phyloP scores from a whole-genome alignment of 2,888 invertebrate genomes.

The Dicyrtomina minuta region DNA sequence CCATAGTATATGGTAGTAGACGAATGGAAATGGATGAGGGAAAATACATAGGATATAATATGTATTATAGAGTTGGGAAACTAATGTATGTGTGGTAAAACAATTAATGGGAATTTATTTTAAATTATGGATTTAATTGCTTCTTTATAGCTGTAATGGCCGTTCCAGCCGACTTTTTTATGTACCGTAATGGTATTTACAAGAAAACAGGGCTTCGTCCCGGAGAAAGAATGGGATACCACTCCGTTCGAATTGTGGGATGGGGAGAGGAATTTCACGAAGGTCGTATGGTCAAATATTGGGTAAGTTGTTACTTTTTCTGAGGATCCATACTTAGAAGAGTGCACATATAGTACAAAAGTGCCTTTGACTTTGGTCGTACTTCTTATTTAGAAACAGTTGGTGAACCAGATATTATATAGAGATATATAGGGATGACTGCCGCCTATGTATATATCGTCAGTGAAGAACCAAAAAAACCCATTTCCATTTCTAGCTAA shows the following conservation, averaged over 20 bases:
- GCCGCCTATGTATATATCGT: neutral
- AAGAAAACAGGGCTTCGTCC: slow-evolving; percentile 62
- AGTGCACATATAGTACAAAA: too few relatives aligned
- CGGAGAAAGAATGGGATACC: slow-evolving; percentile 68
- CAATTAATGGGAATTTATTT: neutral
- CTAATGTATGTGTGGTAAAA: neutral
- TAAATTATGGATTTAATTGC: slow-evolving; percentile 12
- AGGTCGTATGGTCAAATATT: slow-evolving; percentile 70
- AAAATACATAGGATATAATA: neutral
- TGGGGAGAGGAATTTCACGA: slow-evolving; percentile 75
- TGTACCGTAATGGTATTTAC: slow-evolving; percentile 84
- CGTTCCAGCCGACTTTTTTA: slow-evolving; percentile 89
- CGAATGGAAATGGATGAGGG: neutral
- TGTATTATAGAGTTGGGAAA: neutral
- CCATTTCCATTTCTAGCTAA: too few relatives aligned
- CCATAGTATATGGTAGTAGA: too few relatives aligned
- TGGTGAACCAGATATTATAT: neutral
- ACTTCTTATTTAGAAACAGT: neutral
- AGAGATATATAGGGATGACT: too few relatives aligned
- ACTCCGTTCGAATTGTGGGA: slow-evolving; percentile 84
- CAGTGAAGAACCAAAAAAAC: too few relatives aligned
- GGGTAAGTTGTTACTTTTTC: slow-evolving; percentile 67
- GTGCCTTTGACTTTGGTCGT: neutral
- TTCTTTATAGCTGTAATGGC: slow-evolving; percentile 53
- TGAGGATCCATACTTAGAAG: neutral